These are phyloP conservation scores for Macrotrachela quadricornifera DNA, from an alignment of 1,140 invertebrate genomes.

Conservation along the genomic window DNA sequence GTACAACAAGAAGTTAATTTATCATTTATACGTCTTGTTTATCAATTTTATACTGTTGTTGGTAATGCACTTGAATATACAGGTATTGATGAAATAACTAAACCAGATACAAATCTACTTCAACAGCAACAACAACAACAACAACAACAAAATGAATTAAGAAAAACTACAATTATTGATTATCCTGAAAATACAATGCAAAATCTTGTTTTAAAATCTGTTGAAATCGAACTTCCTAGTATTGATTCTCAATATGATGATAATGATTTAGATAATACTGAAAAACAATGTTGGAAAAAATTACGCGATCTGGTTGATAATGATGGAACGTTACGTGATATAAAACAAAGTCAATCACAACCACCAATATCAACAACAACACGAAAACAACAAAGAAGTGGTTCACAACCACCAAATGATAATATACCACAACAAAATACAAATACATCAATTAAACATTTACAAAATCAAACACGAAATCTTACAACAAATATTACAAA, in stretches of 20 bases:
- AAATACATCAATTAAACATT: no score
- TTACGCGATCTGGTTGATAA: no score
- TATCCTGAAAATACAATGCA: not conserved
- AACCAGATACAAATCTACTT: not conserved
- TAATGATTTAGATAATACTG: no score
- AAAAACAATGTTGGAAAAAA: no score
- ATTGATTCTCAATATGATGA: not conserved
- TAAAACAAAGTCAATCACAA: no score
- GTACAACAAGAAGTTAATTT: slow-evolving; percentile 54
- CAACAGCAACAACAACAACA: slow-evolving; percentile 42
- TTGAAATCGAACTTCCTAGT: slow-evolving; percentile 37
- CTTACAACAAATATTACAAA: no score
- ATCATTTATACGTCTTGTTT: slow-evolving; percentile 67
- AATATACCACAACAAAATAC: no score
- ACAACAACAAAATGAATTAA: slow-evolving; percentile 54
- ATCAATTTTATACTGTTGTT: slow-evolving; percentile 92
- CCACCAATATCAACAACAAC: no score
- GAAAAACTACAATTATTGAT: slow-evolving; percentile 32
- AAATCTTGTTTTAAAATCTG: slow-evolving; percentile 12
- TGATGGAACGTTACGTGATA: no score
- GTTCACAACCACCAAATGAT: no score
- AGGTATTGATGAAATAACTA: not conserved
- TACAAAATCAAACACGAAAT: no score
- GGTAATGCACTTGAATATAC: slow-evolving; percentile 48
- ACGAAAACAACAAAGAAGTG: no score